These are phyloP conservation scores for Dryocosmus kuriphilus DNA, from an alignment of 2,888 invertebrate species.

Conservation along the genomic window DNA sequence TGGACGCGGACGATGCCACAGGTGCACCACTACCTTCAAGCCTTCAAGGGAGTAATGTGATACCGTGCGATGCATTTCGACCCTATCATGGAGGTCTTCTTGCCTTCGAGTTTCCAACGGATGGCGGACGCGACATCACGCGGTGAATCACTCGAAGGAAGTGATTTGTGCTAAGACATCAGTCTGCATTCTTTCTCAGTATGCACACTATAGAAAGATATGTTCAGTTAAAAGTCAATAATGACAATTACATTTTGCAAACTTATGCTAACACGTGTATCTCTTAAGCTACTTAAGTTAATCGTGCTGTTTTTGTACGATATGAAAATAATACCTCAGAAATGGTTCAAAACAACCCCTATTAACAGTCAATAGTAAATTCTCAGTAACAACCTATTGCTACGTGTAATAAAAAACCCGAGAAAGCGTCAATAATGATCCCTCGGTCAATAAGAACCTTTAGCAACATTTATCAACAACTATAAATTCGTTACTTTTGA, in stretches of 20 bases:
- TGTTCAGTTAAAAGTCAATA: not conserved
- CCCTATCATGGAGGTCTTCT: constrained; percentile 29
- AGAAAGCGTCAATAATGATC: too few relatives aligned
- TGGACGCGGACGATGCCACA: constrained; percentile 16
- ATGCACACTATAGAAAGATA: not conserved
- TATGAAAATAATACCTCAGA: not conserved
- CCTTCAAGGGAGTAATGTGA: constrained; percentile 38
- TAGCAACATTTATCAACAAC: too few relatives aligned
- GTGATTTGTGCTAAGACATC: constrained; percentile 52
- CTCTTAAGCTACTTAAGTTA: not conserved
- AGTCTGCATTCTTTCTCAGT: constrained; percentile 9
- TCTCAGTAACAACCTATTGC: too few relatives aligned
- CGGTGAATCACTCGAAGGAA: constrained; percentile 62
- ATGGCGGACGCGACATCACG: constrained; percentile 48
- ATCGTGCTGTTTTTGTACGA: not conserved
- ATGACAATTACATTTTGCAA: not conserved
- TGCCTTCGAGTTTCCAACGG: constrained; percentile 39
- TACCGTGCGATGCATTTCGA: constrained; percentile 43
- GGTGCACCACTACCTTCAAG: constrained; percentile 34
- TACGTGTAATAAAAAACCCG: too few relatives aligned
- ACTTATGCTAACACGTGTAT: not conserved
- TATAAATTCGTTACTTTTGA: too few relatives aligned
- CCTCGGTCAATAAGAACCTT: too few relatives aligned
- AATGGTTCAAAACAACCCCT: too few relatives aligned
- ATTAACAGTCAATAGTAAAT: too few relatives aligned